Evolutionary conservation across 2,797 vertebrate genomes (phyloP).

Genomic region (Rousettus madagascariensis): DNA sequence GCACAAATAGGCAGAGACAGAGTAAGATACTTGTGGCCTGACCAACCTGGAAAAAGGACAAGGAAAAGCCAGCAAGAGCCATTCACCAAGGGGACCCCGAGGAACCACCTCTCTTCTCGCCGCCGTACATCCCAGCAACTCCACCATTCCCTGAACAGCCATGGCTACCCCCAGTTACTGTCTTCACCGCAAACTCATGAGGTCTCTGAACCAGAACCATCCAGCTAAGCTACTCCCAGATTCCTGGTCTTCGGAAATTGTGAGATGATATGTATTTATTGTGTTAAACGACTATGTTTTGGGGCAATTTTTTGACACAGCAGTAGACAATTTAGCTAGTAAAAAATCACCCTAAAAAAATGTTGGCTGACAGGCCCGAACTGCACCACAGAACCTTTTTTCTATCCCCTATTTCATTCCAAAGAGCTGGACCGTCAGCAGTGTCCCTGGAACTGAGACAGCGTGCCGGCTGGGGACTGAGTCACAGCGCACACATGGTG

Average conservation of each 20-base stretch:
- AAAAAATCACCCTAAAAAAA: neutral
- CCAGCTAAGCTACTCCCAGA: neutral
- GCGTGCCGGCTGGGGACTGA: neutral
- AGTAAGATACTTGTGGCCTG: too few species aligned
- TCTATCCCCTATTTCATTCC: neutral
- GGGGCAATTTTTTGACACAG: neutral
- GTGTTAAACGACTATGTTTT: neutral
- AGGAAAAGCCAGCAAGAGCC: too few species aligned
- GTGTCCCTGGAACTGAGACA: neutral
- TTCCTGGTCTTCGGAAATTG: neutral
- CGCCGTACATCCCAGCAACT: too few species aligned
- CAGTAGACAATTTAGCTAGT: neutral
- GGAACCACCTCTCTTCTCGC: too few species aligned
- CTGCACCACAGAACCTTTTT: neutral
- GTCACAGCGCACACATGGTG: neutral
- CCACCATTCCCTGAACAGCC: too few species aligned
- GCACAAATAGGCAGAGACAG: too few species aligned
- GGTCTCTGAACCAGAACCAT: neutral
- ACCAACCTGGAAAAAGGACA: too few species aligned
- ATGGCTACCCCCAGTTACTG: too few species aligned
- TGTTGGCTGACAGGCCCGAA: neutral
- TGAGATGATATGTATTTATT: neutral
- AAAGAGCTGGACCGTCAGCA: neutral
- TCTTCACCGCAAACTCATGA: neutral
- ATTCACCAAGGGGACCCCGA: too few species aligned